phyloP scores from a whole-genome alignment of 2,888 invertebrate species.

The Elmis aenea region DNA sequence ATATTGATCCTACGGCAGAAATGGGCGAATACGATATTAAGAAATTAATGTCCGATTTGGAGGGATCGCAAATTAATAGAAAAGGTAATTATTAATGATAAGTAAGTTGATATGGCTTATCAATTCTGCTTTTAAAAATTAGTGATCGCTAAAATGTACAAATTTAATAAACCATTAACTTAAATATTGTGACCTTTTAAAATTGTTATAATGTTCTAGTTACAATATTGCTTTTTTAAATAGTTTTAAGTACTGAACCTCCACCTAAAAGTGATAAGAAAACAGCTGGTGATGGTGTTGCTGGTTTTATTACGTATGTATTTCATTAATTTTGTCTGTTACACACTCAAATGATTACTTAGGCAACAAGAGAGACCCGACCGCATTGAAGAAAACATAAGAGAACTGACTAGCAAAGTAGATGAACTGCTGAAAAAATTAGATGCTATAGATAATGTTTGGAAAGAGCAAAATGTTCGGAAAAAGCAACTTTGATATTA shows the following conservation, averaged over 20 bases:
- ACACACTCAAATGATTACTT: constrained; percentile 13
- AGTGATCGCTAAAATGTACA: no score
- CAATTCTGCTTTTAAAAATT: no score
- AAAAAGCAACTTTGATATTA: constrained; percentile 1
- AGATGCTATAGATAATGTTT: constrained; percentile 26
- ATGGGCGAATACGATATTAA: constrained; percentile 32
- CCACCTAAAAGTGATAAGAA: not conserved
- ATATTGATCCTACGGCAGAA: constrained; percentile 46
- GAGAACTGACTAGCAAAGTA: constrained; percentile 28
- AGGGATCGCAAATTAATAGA: constrained; percentile 13
- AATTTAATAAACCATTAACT: no score
- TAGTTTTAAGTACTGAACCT: no score
- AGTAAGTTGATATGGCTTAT: no score
- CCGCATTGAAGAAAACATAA: constrained; percentile 32
- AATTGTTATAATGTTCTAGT: no score
- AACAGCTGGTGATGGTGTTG: not conserved
- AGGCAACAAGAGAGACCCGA: constrained; percentile 38
- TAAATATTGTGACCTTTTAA: no score
- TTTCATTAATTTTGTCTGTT: constrained; percentile 4
- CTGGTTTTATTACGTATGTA: constrained; percentile 34
- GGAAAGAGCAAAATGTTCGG: no score
- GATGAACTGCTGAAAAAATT: constrained; percentile 31
- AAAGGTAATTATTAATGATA: constrained; percentile 1
- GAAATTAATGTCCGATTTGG: constrained; percentile 27
- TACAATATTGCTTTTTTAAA: no score